Evolutionary conservation across 2,797 vertebrate genomes (phyloP), one percentile per base, ranked within the genome.

Genomic region (Percopsis omiscomaycus): DNA sequence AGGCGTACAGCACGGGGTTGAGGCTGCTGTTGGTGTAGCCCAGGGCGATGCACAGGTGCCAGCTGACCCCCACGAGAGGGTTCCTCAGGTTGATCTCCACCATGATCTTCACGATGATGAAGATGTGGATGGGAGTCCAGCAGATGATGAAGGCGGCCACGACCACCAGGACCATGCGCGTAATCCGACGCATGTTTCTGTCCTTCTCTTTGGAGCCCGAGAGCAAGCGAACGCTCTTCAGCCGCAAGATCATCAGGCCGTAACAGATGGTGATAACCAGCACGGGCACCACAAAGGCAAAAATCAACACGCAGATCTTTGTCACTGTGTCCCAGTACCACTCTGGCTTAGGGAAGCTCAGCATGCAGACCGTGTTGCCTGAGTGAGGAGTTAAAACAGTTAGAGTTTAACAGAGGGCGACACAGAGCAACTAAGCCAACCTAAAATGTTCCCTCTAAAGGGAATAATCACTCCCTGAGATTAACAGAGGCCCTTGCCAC

Each of bases 21-120:
- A 99, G 94, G 79, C 97, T 98, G 92, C 97, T 99, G 92, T 99
- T 99, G 90, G 94, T 94, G 66, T 99, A 99, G 55, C 97, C 97
- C 71, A 98, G 88, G 1, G 97, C 97, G 0, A 98, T 98, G 89
- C 96, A 98, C 81, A 99, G 94, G 57, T 99, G 97, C 93, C 97
- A 95, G 87, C 93, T 91, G 68, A 94, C 95, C 75, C 93, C 79
- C 71, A 97, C 94, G 0, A 96, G 82, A 4, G 94, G 95, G 81
- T 96, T 95, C 55, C 89, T 93, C 72, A 87, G 88, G 78, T 97
- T 77, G 2, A 98, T 94, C 66, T 93, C 86, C 84, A 97, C 94
- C 85, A 97, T 86, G 0, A 94, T 96, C 89, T 90, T 97, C 81
- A 98, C 72, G 0, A 98, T 99, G 88, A 98, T 97, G 44, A 97